Evolutionary conservation across 37 sponge, comb jelly and placozoan genomes (phyloP), one percentile per base, ranked within the genome.

Genomic region (Halisarca cf. caerulea): DNA sequence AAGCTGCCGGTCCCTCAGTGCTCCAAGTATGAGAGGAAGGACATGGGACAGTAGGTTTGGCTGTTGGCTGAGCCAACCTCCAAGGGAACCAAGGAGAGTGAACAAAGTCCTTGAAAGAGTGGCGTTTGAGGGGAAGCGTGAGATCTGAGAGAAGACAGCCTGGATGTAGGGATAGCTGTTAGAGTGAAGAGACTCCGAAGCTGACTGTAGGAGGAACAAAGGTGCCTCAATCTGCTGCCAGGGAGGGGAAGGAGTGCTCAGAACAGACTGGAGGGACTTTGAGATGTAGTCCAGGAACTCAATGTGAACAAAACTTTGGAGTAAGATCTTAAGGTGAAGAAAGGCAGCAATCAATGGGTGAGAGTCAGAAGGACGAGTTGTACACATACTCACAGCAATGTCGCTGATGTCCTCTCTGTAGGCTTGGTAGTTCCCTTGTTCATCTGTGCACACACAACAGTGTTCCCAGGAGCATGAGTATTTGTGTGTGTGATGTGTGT

Each of bases 381-480:
- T n/a, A n/a, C n/a, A n/a, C 51, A 47, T 47, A 11, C 51, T 47
- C 80, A 90, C 91, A 59, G 81, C 88, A 24, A 91, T 21, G 30
- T 91, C 91, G 80, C 85, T 84, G n/a, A 91, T 54, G 59, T 88
- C 86, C 51, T 92, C 92, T 66, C 92, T 61, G 78, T 88, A 92
- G 64, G 58, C 81, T 40, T 61, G 59, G 59, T 87, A 92, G 64
- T 82, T 78, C 47, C 80, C 88, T 42, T 34, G 27, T 27, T 88
- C 89, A 78, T 88, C 89, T 88, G 61, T 17, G 25, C 24, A 70
- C 2, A 35, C 15, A 69, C 11, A 42, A 59, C 72, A 1, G 24
- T 14, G n/a, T n/a, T n/a, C n/a, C n/a, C n/a, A n/a, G n/a, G n/a
- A n/a, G n/a, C n/a, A n/a, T n/a, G n/a, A n/a, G n/a, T n/a, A n/a